Conservation (phyloP, 2,888 invertebrate genomes). For the Trissolcus brochymenae region DNA sequence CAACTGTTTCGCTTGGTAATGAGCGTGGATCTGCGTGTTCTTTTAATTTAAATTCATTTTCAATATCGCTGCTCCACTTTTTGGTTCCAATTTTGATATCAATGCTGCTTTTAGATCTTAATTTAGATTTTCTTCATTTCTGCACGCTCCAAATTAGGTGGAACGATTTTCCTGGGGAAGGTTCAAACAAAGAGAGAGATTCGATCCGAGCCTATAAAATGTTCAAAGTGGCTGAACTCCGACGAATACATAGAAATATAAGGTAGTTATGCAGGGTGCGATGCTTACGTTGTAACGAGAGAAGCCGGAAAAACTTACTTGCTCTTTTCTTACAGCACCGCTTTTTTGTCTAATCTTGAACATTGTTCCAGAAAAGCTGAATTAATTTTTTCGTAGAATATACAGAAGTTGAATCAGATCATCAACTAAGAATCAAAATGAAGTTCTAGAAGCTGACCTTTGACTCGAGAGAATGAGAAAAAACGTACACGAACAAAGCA, state of each 20-base stretch:
- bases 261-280: not conserved
- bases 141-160: no score
- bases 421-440: no score
- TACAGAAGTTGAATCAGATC: no score
- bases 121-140: no score
- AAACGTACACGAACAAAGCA: not conserved
- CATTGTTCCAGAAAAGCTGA: not conserved
- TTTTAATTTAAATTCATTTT: no score
- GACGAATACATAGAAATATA: not conserved
- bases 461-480: not conserved
- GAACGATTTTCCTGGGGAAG: not conserved
- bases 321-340: not conserved
- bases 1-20: no score
- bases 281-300: conserved; percentile 1
- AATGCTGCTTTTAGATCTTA: no score
- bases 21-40: no score
- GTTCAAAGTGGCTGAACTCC: not conserved
- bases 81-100: no score
- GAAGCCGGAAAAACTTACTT: conserved; percentile 6
- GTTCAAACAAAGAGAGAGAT: not conserved
- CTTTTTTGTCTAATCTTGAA: not conserved
- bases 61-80: no score
- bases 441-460: no score
- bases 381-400: no score
- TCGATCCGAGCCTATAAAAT: not conserved